These are phyloP conservation scores for Priocnemis perturbator DNA, from an alignment of 2,888 invertebrate genomes.

Conservation along the genomic window DNA sequence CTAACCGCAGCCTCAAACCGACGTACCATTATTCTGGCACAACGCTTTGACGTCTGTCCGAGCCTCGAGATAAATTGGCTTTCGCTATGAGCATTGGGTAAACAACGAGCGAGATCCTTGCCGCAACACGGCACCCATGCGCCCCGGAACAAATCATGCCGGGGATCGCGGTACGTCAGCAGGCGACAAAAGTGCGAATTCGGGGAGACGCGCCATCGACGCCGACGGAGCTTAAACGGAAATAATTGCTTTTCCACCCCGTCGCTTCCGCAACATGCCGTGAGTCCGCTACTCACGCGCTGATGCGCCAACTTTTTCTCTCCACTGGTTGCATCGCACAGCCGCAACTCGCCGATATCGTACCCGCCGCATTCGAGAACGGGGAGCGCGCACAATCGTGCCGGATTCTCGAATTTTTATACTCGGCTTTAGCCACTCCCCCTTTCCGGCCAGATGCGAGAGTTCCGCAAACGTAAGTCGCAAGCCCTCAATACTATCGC, in stretches of 20 bases:
- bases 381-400: no score
- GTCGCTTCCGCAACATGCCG: constrained; percentile 28
- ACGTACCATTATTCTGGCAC: constrained; percentile 46
- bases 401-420: no score
- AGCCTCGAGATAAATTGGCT: constrained; percentile 54
- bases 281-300: no score
- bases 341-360: no score
- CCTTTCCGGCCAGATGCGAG: no score
- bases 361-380: no score
- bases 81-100: constrained; percentile 44
- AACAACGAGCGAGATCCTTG: constrained; percentile 33
- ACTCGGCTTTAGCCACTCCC: no score
- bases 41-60: constrained; percentile 54
- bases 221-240: constrained; percentile 38
- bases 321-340: background rate
- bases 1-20: constrained; percentile 35
- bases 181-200: no score
- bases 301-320: background rate
- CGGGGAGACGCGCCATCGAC: constrained; percentile 20
- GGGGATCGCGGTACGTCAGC: no score
- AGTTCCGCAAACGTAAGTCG: no score
- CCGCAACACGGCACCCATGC: background rate
- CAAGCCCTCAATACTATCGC: no score
- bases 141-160: background rate
- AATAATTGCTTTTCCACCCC: constrained; percentile 50